A percentile compares a stretch with the other conserved stretches of the same genome.
Evolutionary conservation across 1,140 invertebrate species (phyloP).

Genomic region (Anthonomus grandis): DNA sequence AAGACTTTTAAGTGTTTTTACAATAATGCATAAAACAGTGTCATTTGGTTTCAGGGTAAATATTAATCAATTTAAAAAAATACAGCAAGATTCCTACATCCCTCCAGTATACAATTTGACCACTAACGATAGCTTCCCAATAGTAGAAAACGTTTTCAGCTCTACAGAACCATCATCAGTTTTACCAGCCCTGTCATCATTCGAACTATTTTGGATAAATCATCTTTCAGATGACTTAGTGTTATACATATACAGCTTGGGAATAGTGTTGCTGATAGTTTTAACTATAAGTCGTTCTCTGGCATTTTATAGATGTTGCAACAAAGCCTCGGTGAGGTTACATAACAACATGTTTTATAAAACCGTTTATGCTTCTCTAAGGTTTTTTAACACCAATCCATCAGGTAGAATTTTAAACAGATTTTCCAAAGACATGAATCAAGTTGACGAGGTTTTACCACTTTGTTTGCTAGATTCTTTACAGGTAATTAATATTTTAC

Average conservation of each 20-base stretch:
- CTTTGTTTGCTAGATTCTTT: slow-evolving; percentile 70
- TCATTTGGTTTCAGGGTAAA: too few species aligned
- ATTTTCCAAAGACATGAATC: slow-evolving; percentile 72
- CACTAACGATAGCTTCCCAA: not conserved
- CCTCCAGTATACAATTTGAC: not conserved
- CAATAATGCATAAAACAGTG: too few species aligned
- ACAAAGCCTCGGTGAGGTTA: slow-evolving; percentile 58
- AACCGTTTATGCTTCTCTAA: slow-evolving; percentile 76
- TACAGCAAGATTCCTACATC: slow-evolving; percentile 54
- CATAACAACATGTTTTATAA: slow-evolving; percentile 82
- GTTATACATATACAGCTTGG: slow-evolving; percentile 77
- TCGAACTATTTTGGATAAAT: not conserved
- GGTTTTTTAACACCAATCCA: slow-evolving; percentile 86
- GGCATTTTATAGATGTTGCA: slow-evolving; percentile 70
- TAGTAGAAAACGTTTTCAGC: not conserved
- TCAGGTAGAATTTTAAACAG: slow-evolving; percentile 71
- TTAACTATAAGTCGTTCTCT: slow-evolving; percentile 62
- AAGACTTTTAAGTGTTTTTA: too few species aligned
- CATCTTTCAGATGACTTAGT: slow-evolving; percentile 54
- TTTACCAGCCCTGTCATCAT: not conserved
- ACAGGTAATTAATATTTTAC: too few species aligned
- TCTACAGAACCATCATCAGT: not conserved
- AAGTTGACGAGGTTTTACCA: slow-evolving; percentile 80
- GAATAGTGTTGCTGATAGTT: slow-evolving; percentile 72
- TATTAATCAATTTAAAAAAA: slow-evolving; percentile 64